A percentile compares a stretch with the other conserved stretches of the same genome.
Conservation (phyloP, 2,797 vertebrate species). For the Halcyon chelicuti region DNA sequence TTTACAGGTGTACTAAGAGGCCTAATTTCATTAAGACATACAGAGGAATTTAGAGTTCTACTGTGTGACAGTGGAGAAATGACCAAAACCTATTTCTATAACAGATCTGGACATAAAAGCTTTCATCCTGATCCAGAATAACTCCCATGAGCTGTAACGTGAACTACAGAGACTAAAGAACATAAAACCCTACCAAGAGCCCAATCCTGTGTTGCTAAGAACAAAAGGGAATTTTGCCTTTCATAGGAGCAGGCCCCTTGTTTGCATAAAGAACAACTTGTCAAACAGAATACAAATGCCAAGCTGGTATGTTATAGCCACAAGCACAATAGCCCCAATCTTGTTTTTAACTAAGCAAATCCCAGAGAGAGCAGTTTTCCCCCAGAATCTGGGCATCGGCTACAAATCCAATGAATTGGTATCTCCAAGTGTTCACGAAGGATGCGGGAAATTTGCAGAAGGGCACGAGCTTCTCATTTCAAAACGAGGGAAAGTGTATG, state of each 20-base stretch:
- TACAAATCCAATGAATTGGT: background rate
- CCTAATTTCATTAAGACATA: background rate
- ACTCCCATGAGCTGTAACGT: background rate
- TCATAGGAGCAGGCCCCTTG: background rate
- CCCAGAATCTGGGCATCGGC: background rate
- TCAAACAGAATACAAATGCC: slow-evolving; percentile 22
- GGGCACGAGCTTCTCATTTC: background rate
- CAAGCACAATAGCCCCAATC: slow-evolving; percentile 17
- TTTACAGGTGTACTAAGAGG: background rate
- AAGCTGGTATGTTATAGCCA: slow-evolving; percentile 26
- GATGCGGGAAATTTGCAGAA: slow-evolving; percentile 8
- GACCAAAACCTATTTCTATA: background rate
- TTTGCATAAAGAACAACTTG: slow-evolving; percentile 40
- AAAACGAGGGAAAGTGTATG: background rate
- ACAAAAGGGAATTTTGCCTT: slow-evolving; percentile 18
- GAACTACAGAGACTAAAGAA: background rate
- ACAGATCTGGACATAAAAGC: slow-evolving; percentile 3
- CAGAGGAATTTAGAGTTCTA: background rate
- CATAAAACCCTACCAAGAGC: background rate
- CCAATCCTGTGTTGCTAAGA: background rate
- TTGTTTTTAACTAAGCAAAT: slow-evolving; percentile 41
- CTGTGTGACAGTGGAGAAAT: background rate
- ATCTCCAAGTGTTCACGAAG: background rate
- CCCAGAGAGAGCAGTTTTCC: background rate
- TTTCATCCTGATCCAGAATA: background rate